These are phyloP conservation scores for Phacellophora camtschatica DNA, from an alignment of 30 jellyfish, hydroid and myxozoan genomes.

Conservation along the genomic window DNA sequence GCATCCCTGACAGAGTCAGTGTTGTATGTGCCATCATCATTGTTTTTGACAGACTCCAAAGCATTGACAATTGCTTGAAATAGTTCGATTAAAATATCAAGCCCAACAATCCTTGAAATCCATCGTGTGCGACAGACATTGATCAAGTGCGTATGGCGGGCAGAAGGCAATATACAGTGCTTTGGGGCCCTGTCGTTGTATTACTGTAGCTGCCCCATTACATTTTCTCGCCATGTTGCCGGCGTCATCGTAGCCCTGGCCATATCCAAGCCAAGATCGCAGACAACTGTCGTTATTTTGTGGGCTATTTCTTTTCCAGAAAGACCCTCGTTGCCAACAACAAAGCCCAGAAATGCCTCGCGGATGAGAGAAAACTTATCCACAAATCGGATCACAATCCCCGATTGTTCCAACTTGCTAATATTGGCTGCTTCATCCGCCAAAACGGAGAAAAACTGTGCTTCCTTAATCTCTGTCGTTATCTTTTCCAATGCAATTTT, in stretches of 20 bases:
- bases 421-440: constrained; percentile 14
- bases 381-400: constrained; percentile 6
- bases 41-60: constrained; percentile 35
- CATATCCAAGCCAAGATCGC: constrained; percentile 18
- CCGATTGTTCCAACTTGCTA: background rate
- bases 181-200: background rate
- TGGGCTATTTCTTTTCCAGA: background rate
- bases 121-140: constrained; percentile 59
- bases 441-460: background rate
- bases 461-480: background rate
- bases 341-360: constrained; percentile 25
- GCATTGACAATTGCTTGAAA: constrained; percentile 14
- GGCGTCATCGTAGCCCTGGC: constrained; percentile 82
- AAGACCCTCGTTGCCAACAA: background rate
- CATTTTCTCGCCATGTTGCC: constrained; percentile 40
- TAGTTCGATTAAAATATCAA: constrained; percentile 49
- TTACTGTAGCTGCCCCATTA: constrained; percentile 19
- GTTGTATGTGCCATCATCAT: constrained; percentile 15
- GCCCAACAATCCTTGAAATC: constrained; percentile 40
- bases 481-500: background rate
- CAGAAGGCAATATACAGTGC: constrained; percentile 6
- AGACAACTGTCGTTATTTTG: background rate
- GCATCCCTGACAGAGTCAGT: constrained; percentile 32
- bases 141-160: background rate
- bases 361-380: background rate